A percentile compares a stretch with the other conserved stretches of the same genome.
phyloP scores from a whole-genome alignment of 1,140 invertebrate species.

The Calephelis virginiensis region DNA sequence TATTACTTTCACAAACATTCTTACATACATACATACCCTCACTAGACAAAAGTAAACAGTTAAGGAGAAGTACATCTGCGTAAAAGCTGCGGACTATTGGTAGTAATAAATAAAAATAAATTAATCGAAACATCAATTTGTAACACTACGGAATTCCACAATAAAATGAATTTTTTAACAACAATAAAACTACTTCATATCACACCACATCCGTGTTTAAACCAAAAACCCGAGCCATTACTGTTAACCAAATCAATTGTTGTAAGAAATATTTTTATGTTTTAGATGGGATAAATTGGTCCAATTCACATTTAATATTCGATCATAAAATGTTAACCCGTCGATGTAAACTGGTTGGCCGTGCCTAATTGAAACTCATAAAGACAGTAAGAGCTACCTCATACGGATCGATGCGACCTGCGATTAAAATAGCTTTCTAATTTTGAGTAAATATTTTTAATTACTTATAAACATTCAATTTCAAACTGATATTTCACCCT shows the following conservation, averaged over 20 bases:
- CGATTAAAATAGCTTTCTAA: not conserved
- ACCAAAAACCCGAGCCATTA: not conserved
- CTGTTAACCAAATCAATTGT: constrained; percentile 13
- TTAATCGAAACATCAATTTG: too few species aligned
- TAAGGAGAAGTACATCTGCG: too few species aligned
- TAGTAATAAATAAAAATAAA: too few species aligned
- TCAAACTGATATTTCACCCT: too few species aligned
- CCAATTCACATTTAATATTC: constrained; percentile 17
- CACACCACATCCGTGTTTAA: constrained; percentile 1
- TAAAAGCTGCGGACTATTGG: too few species aligned
- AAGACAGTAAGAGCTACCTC: constrained; percentile 22
- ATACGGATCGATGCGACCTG: constrained; percentile 4
- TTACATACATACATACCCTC: too few species aligned
- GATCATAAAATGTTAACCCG: constrained; percentile 14
- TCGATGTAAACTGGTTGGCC: constrained; percentile 15
- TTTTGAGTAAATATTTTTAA: not conserved
- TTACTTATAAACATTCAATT: too few species aligned
- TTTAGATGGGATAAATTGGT: constrained; percentile 12
- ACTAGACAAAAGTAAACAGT: too few species aligned
- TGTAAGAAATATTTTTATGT: constrained; percentile 10
- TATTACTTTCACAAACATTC: too few species aligned
- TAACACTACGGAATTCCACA: too few species aligned
- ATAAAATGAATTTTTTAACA: not conserved
- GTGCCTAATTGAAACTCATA: constrained; percentile 29
- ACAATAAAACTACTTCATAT: constrained; percentile 4